Evolutionary conservation across 2,797 vertebrate species (phyloP).

Genomic region (Euphonia xanthogaster): DNA sequence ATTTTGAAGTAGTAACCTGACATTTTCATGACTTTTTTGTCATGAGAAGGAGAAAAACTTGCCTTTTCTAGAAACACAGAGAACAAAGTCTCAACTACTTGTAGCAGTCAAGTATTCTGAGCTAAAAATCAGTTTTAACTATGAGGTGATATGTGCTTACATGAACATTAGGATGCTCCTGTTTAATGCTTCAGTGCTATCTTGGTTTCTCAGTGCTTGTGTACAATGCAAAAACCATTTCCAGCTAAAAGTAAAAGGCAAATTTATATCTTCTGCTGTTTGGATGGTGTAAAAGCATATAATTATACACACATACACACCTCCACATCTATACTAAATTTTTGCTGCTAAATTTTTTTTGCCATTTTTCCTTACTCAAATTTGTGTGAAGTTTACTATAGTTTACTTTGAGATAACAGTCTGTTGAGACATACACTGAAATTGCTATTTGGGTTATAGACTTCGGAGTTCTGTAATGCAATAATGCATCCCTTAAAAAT

Average conservation of each 20-base stretch:
- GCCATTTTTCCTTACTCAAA: background rate
- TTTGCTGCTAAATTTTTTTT: background rate
- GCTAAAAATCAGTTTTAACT: background rate
- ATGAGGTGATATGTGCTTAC: background rate
- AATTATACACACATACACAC: background rate
- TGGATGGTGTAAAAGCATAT: background rate
- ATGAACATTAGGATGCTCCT: background rate
- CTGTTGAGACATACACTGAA: background rate
- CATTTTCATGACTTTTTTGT: background rate
- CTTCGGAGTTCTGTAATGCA: background rate
- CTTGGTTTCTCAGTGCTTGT: background rate
- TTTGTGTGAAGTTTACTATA: background rate
- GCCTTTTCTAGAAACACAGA: background rate
- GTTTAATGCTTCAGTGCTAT: background rate
- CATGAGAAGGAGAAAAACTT: background rate
- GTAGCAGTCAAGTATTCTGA: background rate
- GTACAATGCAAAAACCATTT: background rate
- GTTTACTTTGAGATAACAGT: background rate
- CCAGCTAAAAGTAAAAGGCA: background rate
- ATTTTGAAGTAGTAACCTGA: background rate
- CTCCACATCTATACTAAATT: background rate
- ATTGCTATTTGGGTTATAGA: background rate
- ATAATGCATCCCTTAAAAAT: background rate
- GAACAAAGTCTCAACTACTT: background rate
- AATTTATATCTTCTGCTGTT: background rate